Evolutionary conservation across 2,797 vertebrate genomes (phyloP).

Genomic region (Megaceryle alcyon): DNA sequence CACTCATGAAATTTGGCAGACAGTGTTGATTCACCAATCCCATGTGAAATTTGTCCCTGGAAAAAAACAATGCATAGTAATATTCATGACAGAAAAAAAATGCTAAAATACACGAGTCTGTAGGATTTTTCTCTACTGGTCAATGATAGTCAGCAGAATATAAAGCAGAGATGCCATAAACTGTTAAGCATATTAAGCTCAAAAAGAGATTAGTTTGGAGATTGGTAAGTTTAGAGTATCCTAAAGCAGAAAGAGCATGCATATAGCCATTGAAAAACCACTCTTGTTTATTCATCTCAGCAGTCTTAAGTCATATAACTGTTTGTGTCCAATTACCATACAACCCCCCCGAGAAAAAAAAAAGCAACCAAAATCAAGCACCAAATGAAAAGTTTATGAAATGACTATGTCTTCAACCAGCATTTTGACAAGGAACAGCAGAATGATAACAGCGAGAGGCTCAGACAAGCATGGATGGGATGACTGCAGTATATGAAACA

Average conservation of each 20-base stretch:
- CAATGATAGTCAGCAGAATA: background rate
- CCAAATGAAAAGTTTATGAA: conserved; percentile 45
- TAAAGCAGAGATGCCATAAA: background rate
- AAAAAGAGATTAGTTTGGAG: background rate
- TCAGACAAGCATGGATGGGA: background rate
- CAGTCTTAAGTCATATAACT: background rate
- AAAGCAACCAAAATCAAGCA: background rate
- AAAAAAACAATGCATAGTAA: background rate
- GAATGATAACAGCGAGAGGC: background rate
- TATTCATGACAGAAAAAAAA: background rate
- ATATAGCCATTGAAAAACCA: background rate
- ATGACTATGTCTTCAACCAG: conserved; percentile 26
- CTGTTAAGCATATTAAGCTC: background rate
- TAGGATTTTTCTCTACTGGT: background rate
- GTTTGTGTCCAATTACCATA: background rate
- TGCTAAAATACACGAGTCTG: background rate
- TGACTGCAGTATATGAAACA: background rate
- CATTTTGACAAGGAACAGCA: conserved; percentile 37
- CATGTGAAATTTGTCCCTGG: background rate
- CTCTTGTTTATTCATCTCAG: background rate
- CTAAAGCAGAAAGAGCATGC: background rate
- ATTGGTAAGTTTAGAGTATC: background rate
- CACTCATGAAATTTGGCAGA: conserved; percentile 12
- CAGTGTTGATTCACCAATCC: background rate
- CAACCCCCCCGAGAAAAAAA: too few relatives aligned